Base-by-base conservation (phyloP, 2,113 vertebrate genomes). In the Leptosomus discolor region DNA sequence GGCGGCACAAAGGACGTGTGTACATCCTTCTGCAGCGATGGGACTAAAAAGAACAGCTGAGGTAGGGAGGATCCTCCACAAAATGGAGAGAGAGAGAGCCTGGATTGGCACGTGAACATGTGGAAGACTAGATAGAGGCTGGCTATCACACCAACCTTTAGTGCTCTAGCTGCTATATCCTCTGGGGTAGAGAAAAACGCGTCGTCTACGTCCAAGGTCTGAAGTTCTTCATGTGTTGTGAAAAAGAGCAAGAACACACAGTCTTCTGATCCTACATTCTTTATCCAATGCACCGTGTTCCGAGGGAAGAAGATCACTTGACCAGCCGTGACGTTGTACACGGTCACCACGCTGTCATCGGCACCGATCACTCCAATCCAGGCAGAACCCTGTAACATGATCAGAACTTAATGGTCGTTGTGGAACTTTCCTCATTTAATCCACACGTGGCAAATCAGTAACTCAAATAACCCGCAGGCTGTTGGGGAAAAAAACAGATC, bases 241-340 rank as follows among this genome's bases (percentile, higher is more conserved):
- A 98, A 98, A 71, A 98, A 98, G 30, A 98, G 90, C 53, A 98
- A 41, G 87, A 98, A 98, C 46, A 98, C 27, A 9, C 98, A 98
- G 17, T 98, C 98, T 43, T 97, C 97, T 6, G 75, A 8, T 3
- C 98, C 98, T 20, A 98, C 81, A 1, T 97, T 98, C 92, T 98
- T 98, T 57, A 98, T 8, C 98, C 98, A 98, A 43, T 98, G 97
- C 19, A 98, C 81, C 1, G 95, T 98, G 80, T 98, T 97, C 58
- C 92, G 77, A 16, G 96, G 98, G 78, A 98, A 98, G 94, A 98
- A 98, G 87, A 98, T 95, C 29, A 97, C 96, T 56, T 98, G 98
- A 15, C 98, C 98, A 5, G 95, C 96, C 1, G 96, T 97, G 19
- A 98, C 95, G 6, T 91, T 98, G 95, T 97, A 98, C 0, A 97